Conservation (phyloP, 2,797 vertebrate genomes). For the Mus minutoides region DNA sequence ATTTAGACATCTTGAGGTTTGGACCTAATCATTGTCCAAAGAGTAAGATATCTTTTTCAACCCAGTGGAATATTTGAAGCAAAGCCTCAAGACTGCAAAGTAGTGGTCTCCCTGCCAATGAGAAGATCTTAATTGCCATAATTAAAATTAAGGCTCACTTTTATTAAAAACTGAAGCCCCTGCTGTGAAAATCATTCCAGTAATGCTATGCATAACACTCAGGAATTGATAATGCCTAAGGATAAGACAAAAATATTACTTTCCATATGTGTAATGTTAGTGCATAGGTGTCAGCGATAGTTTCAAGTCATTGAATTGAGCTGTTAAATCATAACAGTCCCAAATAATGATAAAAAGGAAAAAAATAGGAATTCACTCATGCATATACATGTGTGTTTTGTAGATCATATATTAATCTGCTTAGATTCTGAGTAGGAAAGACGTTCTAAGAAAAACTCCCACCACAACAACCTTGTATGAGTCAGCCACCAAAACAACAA, state of each 20-base stretch:
- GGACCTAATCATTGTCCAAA: slow-evolving; percentile 35
- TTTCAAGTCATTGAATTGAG: slow-evolving; percentile 53
- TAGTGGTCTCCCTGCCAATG: slow-evolving; percentile 83
- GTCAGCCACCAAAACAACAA: not conserved
- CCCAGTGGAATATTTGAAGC: slow-evolving; percentile 46
- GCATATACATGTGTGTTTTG: not conserved
- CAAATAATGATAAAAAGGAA: not conserved
- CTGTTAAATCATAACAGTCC: slow-evolving; percentile 48
- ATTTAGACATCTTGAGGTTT: slow-evolving; percentile 60
- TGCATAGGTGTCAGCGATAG: not conserved
- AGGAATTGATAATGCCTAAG: slow-evolving; percentile 85
- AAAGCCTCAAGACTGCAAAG: slow-evolving; percentile 69
- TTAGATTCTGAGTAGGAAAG: slow-evolving; percentile 1
- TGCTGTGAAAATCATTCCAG: slow-evolving; percentile 82
- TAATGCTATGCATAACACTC: slow-evolving; percentile 82
- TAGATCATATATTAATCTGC: slow-evolving; percentile 5
- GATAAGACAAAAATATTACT: slow-evolving; percentile 75
- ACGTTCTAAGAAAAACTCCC: not conserved
- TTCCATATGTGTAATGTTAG: slow-evolving; percentile 25
- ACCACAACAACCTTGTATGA: not conserved
- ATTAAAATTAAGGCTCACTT: slow-evolving; percentile 88
- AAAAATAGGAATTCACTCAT: not conserved
- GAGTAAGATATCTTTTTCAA: slow-evolving; percentile 54
- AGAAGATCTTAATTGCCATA: slow-evolving; percentile 86
- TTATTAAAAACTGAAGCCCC: slow-evolving; percentile 87